These are phyloP conservation scores for Hoplias malabaricus DNA, from an alignment of 2,113 vertebrate genomes.

Conservation along the genomic window DNA sequence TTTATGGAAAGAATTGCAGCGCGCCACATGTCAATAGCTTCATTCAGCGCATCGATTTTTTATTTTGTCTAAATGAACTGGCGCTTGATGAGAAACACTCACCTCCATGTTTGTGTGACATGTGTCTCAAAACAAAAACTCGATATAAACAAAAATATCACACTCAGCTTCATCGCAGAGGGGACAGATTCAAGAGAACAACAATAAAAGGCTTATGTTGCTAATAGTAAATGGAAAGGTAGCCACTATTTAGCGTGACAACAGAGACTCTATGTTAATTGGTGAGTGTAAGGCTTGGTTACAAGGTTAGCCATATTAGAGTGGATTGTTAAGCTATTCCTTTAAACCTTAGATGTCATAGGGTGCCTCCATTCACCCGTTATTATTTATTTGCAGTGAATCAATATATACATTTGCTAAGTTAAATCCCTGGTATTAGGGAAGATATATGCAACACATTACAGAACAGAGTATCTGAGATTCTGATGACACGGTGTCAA, in stretches of 20 bases:
- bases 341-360: no score
- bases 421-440: no score
- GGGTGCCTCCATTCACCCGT: no score
- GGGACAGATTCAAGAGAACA: neutral
- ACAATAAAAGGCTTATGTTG: neutral
- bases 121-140: slow-evolving; percentile 5
- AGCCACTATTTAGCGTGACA: neutral
- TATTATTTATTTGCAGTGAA: no score
- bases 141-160: slow-evolving; percentile 3
- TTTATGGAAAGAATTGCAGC: slow-evolving; percentile 47
- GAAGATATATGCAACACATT: no score
- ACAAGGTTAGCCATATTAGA: neutral
- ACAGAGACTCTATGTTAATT: neutral
- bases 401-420: no score
- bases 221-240: neutral
- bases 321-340: neutral
- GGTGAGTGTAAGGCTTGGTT: neutral
- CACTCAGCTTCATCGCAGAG: neutral
- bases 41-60: slow-evolving; percentile 47
- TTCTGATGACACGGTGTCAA: no score
- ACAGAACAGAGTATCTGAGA: no score
- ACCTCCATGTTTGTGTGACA: slow-evolving; percentile 27
- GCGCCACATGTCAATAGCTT: slow-evolving; percentile 37
- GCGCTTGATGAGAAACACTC: slow-evolving; percentile 50
- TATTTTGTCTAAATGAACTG: slow-evolving; percentile 48